Evolutionary conservation across 2,888 invertebrate genomes (phyloP).

Genomic region (Cloeon dipterum): DNA sequence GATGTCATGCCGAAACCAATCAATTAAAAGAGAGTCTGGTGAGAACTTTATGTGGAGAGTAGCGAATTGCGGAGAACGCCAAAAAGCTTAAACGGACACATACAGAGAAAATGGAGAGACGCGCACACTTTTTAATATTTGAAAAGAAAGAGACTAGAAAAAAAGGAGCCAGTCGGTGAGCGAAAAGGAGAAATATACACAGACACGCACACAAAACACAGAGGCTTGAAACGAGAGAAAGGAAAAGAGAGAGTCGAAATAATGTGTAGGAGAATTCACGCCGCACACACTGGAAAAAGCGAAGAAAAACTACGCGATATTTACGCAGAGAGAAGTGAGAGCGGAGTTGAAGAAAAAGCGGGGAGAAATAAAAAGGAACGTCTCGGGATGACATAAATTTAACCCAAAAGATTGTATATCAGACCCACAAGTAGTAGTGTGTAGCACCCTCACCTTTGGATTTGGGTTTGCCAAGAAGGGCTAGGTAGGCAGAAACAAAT

Average conservation of each 20-base stretch:
- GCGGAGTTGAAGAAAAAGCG: slow-evolving; percentile 2
- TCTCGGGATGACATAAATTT: slow-evolving; percentile 5
- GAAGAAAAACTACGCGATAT: not conserved
- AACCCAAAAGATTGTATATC: too few species aligned
- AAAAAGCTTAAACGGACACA: too few species aligned
- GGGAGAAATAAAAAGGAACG: slow-evolving; percentile 6
- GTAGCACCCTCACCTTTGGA: slow-evolving; percentile 18
- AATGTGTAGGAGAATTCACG: too few species aligned
- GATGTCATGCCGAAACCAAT: too few species aligned
- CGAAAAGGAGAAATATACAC: not conserved
- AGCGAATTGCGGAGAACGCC: too few species aligned
- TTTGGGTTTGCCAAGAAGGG: slow-evolving; percentile 21
- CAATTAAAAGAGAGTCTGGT: too few species aligned
- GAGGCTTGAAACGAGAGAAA: not conserved
- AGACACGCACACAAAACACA: not conserved
- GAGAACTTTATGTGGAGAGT: too few species aligned
- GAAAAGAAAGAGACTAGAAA: too few species aligned
- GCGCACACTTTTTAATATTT: too few species aligned
- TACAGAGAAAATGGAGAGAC: too few species aligned
- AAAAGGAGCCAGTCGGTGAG: not conserved
- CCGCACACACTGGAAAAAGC: not conserved
- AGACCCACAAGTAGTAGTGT: too few species aligned
- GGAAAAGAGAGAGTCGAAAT: not conserved
- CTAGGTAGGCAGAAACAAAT: slow-evolving; percentile 9
- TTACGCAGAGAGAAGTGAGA: slow-evolving; percentile 1